Evolutionary conservation across 2,888 invertebrate genomes (phyloP), one percentile per base, ranked within the genome.

Genomic region (Nebria brevicollis): DNA sequence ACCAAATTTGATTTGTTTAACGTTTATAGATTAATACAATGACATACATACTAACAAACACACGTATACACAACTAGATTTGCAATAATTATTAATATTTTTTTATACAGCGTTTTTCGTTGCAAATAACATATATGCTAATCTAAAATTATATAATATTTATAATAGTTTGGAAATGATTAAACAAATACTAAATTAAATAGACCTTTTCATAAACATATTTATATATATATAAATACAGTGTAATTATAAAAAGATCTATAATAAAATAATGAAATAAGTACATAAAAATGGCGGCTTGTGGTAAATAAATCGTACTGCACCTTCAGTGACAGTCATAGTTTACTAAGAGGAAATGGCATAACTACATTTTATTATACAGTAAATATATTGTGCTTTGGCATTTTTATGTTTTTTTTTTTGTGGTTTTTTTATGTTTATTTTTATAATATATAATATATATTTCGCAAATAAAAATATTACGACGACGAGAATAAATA

Each of bases 251-350:
- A 26, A 54, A 7, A 54, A 54, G 54, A 8, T 54, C 54, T 54
- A 54, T 54, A 3, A 54, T 54, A 54, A 54, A 54, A 13, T 7
- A 54, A 54, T 54, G 54, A 54, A 54, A 54, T 54, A 54, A 54
- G 54, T 54, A 54, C 54, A 54, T 54, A 54, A 13, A 54, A 54
- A 54, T 54, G 72, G 72, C 70, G 79, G 74, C 79, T 75, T 70
- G 80, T 80, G 80, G 80, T 75, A 70, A 75, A 70, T 75, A 75
- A 80, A 80, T 80, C 80, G 80, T 75, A 80, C 80, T 79, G 78
- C 75, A 42, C 64, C 43, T 73, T 41, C 26, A 15, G 41, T 73
- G 73, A 43, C 73, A 73, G 43, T 73, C 41, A n/a, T 73, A 54
- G 54, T 54, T 34, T 54, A 54, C 54, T 54, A 54, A 54, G 54